Conservation (phyloP, 1,140 invertebrate species). For the Alviniconcha marisindica region DNA sequence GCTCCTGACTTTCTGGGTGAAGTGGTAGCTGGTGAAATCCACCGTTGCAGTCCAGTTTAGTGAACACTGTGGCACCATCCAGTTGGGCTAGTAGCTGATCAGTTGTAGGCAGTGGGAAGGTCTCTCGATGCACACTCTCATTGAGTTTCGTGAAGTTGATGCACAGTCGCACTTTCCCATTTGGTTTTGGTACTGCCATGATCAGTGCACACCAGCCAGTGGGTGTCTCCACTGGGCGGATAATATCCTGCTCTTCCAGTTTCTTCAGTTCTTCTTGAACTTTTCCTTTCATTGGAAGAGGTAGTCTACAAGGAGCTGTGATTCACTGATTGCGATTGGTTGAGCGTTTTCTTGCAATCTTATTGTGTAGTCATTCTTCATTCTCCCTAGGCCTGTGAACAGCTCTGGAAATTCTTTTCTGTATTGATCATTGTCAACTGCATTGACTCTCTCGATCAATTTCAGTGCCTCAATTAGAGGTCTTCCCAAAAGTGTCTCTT, state of each 20-base stretch:
- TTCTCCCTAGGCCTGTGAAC: too few relatives aligned
- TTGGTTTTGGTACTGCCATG: conserved; percentile 7
- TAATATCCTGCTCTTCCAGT: background rate
- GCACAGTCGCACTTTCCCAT: conserved; percentile 24
- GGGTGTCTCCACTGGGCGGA: background rate
- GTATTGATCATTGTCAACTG: too few relatives aligned
- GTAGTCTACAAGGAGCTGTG: background rate
- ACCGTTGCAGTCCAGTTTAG: background rate
- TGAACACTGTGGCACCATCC: too few relatives aligned
- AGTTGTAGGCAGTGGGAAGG: conserved; percentile 14
- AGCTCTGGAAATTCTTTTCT: too few relatives aligned
- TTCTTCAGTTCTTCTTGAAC: conserved; percentile 10
- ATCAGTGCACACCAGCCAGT: conserved; percentile 20
- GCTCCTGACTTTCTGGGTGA: background rate
- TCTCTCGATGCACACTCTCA: conserved; percentile 5
- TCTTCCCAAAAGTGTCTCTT: too few relatives aligned
- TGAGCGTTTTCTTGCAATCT: too few relatives aligned
- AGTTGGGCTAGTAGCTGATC: background rate
- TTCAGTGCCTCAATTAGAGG: too few relatives aligned
- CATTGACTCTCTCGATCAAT: too few relatives aligned
- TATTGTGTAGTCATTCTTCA: too few relatives aligned
- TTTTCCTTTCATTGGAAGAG: background rate
- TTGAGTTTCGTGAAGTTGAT: conserved; percentile 16
- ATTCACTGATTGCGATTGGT: background rate
- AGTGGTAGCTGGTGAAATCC: background rate